phyloP scores from a whole-genome alignment of 2,797 vertebrate species.

The Distichodus sexfasciatus region DNA sequence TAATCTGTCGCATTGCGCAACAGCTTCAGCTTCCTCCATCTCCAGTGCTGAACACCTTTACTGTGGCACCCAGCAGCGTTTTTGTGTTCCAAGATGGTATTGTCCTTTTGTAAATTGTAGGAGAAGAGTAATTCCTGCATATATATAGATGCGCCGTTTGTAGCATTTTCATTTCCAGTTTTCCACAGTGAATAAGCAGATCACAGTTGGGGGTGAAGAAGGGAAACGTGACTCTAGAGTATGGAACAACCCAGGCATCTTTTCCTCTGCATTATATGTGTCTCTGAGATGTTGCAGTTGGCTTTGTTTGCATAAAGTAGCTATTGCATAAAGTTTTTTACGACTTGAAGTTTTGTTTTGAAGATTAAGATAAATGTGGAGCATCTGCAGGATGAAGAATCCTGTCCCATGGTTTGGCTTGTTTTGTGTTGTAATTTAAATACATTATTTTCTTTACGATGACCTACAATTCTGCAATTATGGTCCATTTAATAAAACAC shows the following conservation, averaged over 20 bases:
- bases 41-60: conserved; percentile 33
- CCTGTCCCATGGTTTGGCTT: too few species aligned
- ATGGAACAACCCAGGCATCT: too few species aligned
- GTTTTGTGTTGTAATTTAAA: too few species aligned
- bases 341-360: conserved; percentile 6
- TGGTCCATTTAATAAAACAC: too few species aligned
- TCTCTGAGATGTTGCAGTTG: background rate
- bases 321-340: conserved; percentile 43
- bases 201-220: conserved; percentile 29
- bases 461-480: too few species aligned
- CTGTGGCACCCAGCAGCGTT: conserved; percentile 35
- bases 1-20: conserved; percentile 73
- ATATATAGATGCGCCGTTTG: conserved; percentile 50
- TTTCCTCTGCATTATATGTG: conserved; percentile 20
- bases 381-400: background rate
- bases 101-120: conserved; percentile 21
- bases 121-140: conserved; percentile 42
- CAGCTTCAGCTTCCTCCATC: conserved; percentile 66
- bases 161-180: conserved; percentile 35
- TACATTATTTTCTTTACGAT: too few species aligned
- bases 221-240: conserved; percentile 41
- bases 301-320: conserved; percentile 50
- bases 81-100: conserved; percentile 27
- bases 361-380: background rate
- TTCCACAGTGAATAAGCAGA: conserved; percentile 29